Evolutionary conservation across 2,888 invertebrate species (phyloP), one percentile per base, ranked within the genome.

Genomic region (Meganola albula): DNA sequence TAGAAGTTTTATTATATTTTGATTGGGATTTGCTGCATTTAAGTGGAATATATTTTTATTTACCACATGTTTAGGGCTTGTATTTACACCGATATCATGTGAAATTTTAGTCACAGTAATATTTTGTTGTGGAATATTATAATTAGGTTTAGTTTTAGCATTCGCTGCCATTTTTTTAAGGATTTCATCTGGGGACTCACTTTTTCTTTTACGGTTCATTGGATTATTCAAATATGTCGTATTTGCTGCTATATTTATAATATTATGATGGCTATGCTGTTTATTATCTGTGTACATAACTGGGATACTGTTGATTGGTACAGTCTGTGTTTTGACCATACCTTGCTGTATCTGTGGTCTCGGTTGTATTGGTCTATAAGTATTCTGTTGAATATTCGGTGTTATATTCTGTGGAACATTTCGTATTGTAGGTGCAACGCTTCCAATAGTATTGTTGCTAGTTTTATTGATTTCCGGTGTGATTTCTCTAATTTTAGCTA

Each of bases 101-200:
- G 47, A 47, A 28, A 46, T 34, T 24, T 60, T 63, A 30, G 54
- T 66, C 11, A 59, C 53, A 12, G 56, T 38, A 9, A 56, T 36
- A 31, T 42, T 43, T 14, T 49, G 53, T 32, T 48, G 47, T 6
- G 34, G 10, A 23, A 37, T 41, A 3, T 53, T 58, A n/a, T 53
- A 48, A 31, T 44, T 41, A 1, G 27, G 40, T 29, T 48, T 48
- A 0, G 24, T 5, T 3, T 23, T 24, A 27, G 47, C 34, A 24
- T 42, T 48, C 1, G 46, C 39, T 4, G 50, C 40, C 18, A 65
- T 56, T 46, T 70, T 74, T 31, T 61, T 68, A 31, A 59, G 53
- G 2, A 58, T 50, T 34, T 78, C 77, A 45, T 79, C 79, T 0
- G 79, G 79, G 2, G 78, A 78, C 63, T 78, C 78, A 24, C 77